phyloP scores from a whole-genome alignment of 2,113 vertebrate genomes.

The Mormoops blainvillei region DNA sequence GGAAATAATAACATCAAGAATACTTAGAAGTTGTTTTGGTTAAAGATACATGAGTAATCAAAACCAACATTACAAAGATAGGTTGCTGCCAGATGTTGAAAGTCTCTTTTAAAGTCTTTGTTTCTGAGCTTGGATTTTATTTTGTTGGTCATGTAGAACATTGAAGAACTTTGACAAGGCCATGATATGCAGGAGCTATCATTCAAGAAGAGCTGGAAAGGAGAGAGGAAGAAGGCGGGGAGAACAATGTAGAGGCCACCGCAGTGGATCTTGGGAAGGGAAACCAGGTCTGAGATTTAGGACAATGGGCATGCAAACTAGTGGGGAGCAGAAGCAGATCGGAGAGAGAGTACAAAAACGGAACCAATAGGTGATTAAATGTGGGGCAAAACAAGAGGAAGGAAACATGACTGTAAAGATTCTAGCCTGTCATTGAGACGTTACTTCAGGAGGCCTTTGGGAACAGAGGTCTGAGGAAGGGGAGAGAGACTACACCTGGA shows the following conservation, averaged over 20 bases:
- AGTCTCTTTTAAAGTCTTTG: slow-evolving; percentile 2
- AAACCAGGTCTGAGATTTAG: not conserved
- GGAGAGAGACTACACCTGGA: not conserved
- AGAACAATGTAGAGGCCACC: not conserved
- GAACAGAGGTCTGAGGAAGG: not conserved
- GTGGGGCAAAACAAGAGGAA: not conserved
- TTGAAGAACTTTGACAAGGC: not conserved
- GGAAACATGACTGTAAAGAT: not conserved
- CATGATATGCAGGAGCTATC: not conserved
- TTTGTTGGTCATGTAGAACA: not conserved
- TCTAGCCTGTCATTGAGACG: not conserved
- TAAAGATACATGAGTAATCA: not conserved
- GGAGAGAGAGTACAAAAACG: not conserved
- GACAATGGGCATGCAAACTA: not conserved
- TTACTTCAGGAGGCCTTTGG: not conserved
- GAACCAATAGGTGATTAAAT: not conserved
- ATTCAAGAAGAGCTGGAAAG: not conserved
- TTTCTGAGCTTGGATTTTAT: slow-evolving; percentile 36
- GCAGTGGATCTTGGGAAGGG: not conserved
- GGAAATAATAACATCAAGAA: slow-evolving; percentile 18
- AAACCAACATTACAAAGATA: not conserved
- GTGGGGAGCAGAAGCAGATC: not conserved
- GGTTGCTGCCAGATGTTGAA: not conserved
- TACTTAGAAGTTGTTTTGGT: not conserved
- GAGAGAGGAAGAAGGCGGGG: not conserved